These are phyloP conservation scores for Magallana ariakensis DNA, from an alignment of 1,140 invertebrate genomes.

Conservation along the genomic window DNA sequence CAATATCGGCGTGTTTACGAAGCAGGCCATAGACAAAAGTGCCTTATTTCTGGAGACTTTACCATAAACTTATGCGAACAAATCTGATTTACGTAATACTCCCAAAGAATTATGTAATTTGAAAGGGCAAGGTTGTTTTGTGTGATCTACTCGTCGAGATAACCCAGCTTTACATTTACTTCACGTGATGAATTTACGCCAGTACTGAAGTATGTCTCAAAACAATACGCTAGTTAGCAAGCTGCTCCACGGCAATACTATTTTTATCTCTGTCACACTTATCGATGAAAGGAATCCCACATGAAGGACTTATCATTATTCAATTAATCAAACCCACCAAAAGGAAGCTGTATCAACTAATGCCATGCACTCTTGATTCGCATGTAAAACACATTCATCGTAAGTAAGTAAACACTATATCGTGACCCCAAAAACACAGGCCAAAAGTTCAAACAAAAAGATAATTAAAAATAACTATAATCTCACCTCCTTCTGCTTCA, in stretches of 20 bases:
- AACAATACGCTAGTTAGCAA: background rate
- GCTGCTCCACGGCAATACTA: background rate
- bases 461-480: background rate
- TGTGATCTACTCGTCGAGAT: background rate
- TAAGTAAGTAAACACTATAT: conserved; percentile 23
- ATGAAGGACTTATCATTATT: background rate
- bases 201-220: background rate
- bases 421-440: conserved; percentile 29
- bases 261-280: background rate
- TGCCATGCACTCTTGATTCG: background rate
- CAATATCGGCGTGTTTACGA: background rate
- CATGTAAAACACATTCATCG: conserved; percentile 22
- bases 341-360: background rate
- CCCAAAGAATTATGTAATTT: conserved; percentile 26
- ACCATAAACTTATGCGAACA: background rate
- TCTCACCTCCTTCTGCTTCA: conserved; percentile 13
- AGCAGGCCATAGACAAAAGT: background rate
- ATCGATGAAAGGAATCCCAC: background rate
- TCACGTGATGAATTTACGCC: conserved; percentile 1
- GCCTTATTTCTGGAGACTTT: background rate
- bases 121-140: conserved; percentile 17
- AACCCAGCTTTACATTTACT: background rate
- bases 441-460: conserved; percentile 35
- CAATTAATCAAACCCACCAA: background rate
- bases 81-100: conserved; percentile 7